phyloP scores from a whole-genome alignment of 2,888 invertebrate genomes.

The Alloscopus bannaensis region DNA sequence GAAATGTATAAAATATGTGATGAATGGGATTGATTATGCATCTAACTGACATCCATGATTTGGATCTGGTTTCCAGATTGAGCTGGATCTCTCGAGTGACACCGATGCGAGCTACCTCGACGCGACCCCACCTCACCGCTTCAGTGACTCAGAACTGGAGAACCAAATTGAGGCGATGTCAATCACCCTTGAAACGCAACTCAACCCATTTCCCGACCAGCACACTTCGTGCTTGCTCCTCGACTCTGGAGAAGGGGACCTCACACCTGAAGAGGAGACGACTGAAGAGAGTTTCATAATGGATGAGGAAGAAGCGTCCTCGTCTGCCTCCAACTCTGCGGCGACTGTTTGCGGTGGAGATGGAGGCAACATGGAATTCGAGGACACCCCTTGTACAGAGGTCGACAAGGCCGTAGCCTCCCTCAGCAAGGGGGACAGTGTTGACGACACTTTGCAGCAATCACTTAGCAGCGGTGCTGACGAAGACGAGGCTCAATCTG shows the following conservation, averaged over 20 bases:
- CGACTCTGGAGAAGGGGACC: slow-evolving; percentile 2
- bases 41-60: neutral
- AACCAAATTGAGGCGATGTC: slow-evolving; percentile 70
- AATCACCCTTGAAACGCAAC: slow-evolving; percentile 68
- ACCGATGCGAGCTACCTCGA: slow-evolving; percentile 68
- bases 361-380: slow-evolving; percentile 12
- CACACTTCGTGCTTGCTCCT: slow-evolving; percentile 4
- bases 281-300: slow-evolving; percentile 37
- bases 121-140: slow-evolving; percentile 70
- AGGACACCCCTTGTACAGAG: slow-evolving; percentile 14
- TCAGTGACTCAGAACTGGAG: slow-evolving; percentile 71
- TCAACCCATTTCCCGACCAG: slow-evolving; percentile 44
- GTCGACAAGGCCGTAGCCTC: too few species aligned
- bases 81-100: slow-evolving; percentile 69
- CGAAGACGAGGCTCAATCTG: slow-evolving; percentile 22
- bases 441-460: neutral
- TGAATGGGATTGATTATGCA: neutral
- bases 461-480: slow-evolving; percentile 13
- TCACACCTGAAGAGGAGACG: slow-evolving; percentile 20
- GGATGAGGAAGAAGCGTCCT: slow-evolving; percentile 39
- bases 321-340: slow-evolving; percentile 41
- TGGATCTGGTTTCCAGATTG: slow-evolving; percentile 61
- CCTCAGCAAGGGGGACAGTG: slow-evolving; percentile 10
- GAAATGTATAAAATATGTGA: neutral
- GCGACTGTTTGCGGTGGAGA: slow-evolving; percentile 38